These are phyloP conservation scores for Melinopterus prodromus DNA, from an alignment of 2,888 invertebrate genomes.

Conservation along the genomic window DNA sequence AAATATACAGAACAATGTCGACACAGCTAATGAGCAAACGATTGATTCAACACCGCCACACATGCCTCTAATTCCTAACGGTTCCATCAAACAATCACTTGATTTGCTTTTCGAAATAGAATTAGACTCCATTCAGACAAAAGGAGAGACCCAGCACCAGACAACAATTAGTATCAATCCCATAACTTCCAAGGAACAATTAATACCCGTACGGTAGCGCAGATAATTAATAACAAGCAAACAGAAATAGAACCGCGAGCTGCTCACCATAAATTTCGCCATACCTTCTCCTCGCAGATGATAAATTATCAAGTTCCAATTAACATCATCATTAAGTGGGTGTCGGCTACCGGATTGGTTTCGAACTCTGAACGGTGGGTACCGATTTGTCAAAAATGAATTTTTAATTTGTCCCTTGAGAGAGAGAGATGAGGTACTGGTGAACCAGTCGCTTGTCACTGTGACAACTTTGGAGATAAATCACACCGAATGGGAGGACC, in stretches of 20 bases:
- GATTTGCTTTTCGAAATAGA: neutral
- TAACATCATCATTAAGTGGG: constrained; percentile 38
- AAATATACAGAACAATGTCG: neutral
- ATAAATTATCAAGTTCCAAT: constrained; percentile 40
- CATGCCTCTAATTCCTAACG: neutral
- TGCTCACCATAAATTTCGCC: neutral
- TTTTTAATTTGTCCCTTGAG: constrained; percentile 27
- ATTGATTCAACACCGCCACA: neutral
- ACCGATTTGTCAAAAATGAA: constrained; percentile 38
- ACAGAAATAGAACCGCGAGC: neutral
- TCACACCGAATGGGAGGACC: neutral
- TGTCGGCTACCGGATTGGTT: neutral
- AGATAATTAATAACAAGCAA: neutral
- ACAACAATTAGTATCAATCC: neutral
- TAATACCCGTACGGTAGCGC: neutral
- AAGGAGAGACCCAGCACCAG: neutral
- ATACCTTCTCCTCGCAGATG: constrained; percentile 21
- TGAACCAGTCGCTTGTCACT: neutral
- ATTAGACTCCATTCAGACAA: neutral
- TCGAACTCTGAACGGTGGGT: constrained; percentile 17
- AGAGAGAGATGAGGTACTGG: neutral
- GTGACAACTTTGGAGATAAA: neutral
- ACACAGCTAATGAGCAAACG: neutral
- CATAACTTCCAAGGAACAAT: neutral
- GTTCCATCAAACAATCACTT: too few species aligned